Evolutionary conservation across 2,888 invertebrate genomes (phyloP).

Genomic region (Calliopum simillimum): DNA sequence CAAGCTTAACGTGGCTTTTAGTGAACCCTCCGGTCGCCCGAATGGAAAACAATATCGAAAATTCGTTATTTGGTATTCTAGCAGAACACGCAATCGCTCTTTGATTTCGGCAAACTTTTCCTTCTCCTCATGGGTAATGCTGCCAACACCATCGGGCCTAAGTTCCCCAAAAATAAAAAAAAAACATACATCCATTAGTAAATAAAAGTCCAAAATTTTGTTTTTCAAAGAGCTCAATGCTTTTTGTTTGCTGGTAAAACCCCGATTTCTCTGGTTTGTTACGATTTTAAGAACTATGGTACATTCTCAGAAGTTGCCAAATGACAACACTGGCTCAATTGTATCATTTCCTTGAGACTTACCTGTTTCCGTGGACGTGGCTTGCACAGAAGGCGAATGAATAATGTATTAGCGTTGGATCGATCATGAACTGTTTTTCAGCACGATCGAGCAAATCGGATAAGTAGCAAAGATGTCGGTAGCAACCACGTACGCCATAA

Average conservation of each 20-base stretch:
- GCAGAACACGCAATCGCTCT: constrained; percentile 88
- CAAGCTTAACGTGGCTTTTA: constrained; percentile 96
- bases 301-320: too few relatives aligned
- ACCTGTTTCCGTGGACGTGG: constrained; percentile 99
- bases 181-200: neutral
- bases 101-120: constrained; percentile 98
- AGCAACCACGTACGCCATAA: constrained; percentile 97
- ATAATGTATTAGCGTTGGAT: constrained; percentile 98
- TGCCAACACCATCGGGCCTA: constrained; percentile 98
- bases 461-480: constrained; percentile 95
- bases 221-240: too few relatives aligned
- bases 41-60: constrained; percentile 99
- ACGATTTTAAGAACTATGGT: too few relatives aligned
- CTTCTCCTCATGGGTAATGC: constrained; percentile 97
- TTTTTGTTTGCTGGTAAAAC: too few relatives aligned
- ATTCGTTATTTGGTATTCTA: constrained; percentile 99
- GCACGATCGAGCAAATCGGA: constrained; percentile 95
- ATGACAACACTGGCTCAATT: too few relatives aligned
- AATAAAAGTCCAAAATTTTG: too few relatives aligned
- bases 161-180: constrained; percentile 41
- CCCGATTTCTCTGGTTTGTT: too few relatives aligned
- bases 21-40: constrained; percentile 97
- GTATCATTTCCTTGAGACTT: too few relatives aligned
- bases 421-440: constrained; percentile 94
- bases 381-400: constrained; percentile 99